Base-by-base conservation (phyloP, 2,888 invertebrate species). In the Zaprionus obscuricornis region DNA sequence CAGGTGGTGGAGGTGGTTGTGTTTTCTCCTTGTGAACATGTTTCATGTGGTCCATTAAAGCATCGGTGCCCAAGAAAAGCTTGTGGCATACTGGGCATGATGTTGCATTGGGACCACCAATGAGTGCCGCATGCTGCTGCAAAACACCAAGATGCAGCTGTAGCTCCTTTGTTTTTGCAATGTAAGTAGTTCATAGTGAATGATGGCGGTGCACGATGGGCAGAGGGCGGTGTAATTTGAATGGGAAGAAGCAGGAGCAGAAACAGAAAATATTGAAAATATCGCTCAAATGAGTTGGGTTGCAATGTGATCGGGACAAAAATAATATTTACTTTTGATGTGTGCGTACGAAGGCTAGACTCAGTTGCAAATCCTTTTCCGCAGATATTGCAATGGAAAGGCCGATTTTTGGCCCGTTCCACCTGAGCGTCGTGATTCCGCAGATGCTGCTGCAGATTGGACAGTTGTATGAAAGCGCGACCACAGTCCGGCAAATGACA, bases 301-400 rank as follows among this genome's bases (percentile, higher is more conserved):
- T 33, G 22, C 17, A 26, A 8, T 24, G 11, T n/a, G 11, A 14
- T 22, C 6, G 5, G n/a, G n/a, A n/a, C n/a, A n/a, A n/a, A n/a
- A n/a, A n/a, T n/a, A n/a, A 1, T 33, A 94, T 95, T 94, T 93
- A 98, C 98, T 97, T 98, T 98, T 90, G 97, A 96, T 86, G 97
- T 97, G 90, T 98, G 98, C 63, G 98, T 97, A 91, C 98, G 93
- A 77, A 98, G 92, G 90, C 97, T 97, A 90, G 97, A 97, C 89
- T 98, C 98, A 36, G 98, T 98, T 59, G 98, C 98, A 90, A 98
- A 98, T 34, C 98, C 97, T 89, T 98, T 97, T 54, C 98, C 97
- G 91, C 98, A 98, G 84, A 98, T 97, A 90, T 96, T 96, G 91
- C 98, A 98, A 89, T 98, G 97, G 91, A 97, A 98, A 47, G 97